Percentiles rank a stretch among this genome's conserved stretches.
These are phyloP conservation scores for Aleiodes leptofemur DNA, from an alignment of 2,888 invertebrate species.

Conservation along the genomic window DNA sequence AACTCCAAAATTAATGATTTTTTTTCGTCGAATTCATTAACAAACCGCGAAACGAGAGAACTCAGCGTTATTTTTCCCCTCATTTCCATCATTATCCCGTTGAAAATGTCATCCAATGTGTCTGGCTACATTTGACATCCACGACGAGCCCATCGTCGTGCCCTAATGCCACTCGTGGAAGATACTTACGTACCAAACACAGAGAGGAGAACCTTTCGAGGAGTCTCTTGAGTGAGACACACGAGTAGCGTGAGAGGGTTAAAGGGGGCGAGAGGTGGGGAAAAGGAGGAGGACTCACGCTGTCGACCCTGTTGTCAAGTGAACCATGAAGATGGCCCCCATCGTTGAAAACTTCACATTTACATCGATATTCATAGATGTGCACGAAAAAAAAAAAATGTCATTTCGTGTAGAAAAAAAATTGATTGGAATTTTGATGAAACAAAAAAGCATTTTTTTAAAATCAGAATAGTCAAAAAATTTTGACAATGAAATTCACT, in stretches of 20 bases:
- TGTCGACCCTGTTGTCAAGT: slow-evolving; percentile 59
- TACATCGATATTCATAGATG: background rate
- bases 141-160: slow-evolving; percentile 52
- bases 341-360: slow-evolving; percentile 7
- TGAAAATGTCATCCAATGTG: slow-evolving; percentile 13
- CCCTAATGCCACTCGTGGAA: slow-evolving; percentile 53
- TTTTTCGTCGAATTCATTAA: too few relatives aligned
- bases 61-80: too few relatives aligned
- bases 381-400: too few relatives aligned
- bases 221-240: slow-evolving; percentile 44
- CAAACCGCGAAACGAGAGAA: too few relatives aligned
- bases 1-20: too few relatives aligned
- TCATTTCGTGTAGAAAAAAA: too few relatives aligned
- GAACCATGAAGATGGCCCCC: slow-evolving; percentile 55
- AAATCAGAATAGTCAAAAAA: too few relatives aligned
- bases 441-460: too few relatives aligned
- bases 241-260: slow-evolving; percentile 19
- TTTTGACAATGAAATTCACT: too few relatives aligned
- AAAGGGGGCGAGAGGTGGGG: too few relatives aligned
- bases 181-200: slow-evolving; percentile 39
- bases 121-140: slow-evolving; percentile 43
- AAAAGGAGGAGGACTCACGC: slow-evolving; percentile 6
- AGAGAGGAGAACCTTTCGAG: slow-evolving; percentile 48
- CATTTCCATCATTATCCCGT: too few relatives aligned
- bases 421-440: too few relatives aligned